Percentiles rank a stretch among this genome's conserved stretches.
Conservation (phyloP, 2,113 vertebrate species). For the Syrmaticus mikado region DNA sequence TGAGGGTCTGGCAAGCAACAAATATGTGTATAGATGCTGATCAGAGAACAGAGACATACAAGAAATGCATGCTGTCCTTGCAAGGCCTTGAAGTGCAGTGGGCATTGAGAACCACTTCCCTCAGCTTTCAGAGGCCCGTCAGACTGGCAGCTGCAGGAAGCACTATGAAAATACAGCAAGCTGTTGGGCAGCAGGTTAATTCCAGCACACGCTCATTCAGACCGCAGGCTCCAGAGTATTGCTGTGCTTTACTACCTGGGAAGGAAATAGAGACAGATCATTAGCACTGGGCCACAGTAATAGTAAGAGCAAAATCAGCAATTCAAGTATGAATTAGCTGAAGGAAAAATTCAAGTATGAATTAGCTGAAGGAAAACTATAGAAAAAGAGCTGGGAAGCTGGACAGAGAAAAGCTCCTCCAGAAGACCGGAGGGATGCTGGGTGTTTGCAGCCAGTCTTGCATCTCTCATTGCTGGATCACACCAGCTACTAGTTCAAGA, state of each 20-base stretch:
- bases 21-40: not conserved
- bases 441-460: not conserved
- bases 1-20: not conserved
- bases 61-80: not conserved
- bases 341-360: not conserved
- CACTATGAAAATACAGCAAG: not conserved
- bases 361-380: not conserved
- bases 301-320: not conserved
- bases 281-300: not conserved
- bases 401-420: rapidly evolving
- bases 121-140: rapidly evolving
- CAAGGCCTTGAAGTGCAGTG: not conserved
- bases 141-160: not conserved
- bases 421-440: not conserved
- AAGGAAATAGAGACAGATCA: not conserved
- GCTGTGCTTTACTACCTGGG: not conserved
- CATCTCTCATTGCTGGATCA: rapidly evolving
- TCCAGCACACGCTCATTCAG: not conserved
- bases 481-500: not conserved
- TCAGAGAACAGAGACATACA: not conserved
- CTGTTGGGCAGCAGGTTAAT: not conserved
- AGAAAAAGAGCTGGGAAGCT: not conserved
- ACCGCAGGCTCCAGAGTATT: not conserved
- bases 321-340: not conserved
- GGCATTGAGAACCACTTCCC: not conserved